Conservation (phyloP, 1,140 invertebrate genomes). For the Diabrotica virgifera region DNA sequence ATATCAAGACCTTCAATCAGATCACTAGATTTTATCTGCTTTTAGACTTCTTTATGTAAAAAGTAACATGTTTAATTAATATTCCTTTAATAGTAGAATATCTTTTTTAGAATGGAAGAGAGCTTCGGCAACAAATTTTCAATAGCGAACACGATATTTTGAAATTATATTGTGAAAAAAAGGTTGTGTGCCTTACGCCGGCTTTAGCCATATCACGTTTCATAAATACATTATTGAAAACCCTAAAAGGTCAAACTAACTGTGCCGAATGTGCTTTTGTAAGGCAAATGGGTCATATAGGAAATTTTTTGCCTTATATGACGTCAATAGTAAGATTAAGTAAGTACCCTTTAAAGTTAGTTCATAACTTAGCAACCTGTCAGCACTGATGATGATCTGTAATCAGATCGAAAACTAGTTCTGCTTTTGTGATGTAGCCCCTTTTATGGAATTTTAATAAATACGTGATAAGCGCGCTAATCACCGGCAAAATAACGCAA, state of each 20-base stretch:
- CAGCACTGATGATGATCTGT: too few relatives aligned
- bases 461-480: too few relatives aligned
- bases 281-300: constrained; percentile 39
- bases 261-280: constrained; percentile 43
- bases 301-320: constrained; percentile 44
- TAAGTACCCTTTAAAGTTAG: constrained; percentile 22
- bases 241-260: constrained; percentile 33
- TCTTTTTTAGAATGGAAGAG: constrained; percentile 22
- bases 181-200: constrained; percentile 31
- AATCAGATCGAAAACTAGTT: too few relatives aligned
- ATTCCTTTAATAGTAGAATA: too few relatives aligned
- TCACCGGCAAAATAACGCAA: too few relatives aligned
- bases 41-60: too few relatives aligned
- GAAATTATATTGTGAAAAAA: constrained; percentile 28
- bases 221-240: constrained; percentile 38
- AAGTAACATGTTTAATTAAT: too few relatives aligned
- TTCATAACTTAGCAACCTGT: too few relatives aligned
- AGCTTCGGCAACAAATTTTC: constrained; percentile 34
- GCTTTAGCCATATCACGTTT: constrained; percentile 41
- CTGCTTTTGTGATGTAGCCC: too few relatives aligned
- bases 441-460: too few relatives aligned
- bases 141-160: constrained; percentile 37
- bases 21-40: too few relatives aligned
- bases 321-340: constrained; percentile 41
- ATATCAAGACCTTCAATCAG: too few relatives aligned